Conservation (phyloP, 92 coral and sea anemone species). For the Parazoanthus swiftii region DNA sequence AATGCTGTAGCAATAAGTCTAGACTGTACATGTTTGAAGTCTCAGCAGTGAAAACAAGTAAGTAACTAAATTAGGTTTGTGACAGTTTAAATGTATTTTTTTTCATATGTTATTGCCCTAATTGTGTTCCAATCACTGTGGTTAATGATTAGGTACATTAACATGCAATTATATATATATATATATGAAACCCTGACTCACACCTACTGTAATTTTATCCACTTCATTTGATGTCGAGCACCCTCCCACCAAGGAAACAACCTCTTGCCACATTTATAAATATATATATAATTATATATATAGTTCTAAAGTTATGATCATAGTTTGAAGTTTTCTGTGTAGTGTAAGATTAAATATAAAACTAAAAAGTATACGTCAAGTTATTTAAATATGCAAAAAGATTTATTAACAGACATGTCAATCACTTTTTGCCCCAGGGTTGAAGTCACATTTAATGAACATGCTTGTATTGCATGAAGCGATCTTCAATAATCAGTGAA, state of each 20-base stretch:
- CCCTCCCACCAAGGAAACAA: no score
- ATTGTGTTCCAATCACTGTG: background rate
- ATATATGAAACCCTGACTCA: no score
- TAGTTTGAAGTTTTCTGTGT: background rate
- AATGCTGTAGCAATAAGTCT: no score
- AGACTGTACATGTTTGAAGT: no score
- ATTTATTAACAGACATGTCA: background rate
- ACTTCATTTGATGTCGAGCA: no score
- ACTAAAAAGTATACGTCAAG: background rate
- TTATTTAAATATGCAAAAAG: background rate
- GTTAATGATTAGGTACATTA: background rate
- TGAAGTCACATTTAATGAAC: background rate
- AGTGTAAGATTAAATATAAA: background rate
- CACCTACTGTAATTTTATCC: no score
- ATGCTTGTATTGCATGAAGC: background rate
- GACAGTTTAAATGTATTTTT: no score
- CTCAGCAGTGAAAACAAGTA: no score
- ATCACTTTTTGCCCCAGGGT: background rate
- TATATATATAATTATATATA: no score
- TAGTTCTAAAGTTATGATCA: background rate
- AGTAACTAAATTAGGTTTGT: no score
- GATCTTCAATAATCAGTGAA: background rate
- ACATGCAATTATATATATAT: background rate
- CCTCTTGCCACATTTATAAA: no score
- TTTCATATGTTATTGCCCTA: no score